Evolutionary conservation across 2,113 vertebrate species (phyloP).

Genomic region (Carassius carassius): DNA sequence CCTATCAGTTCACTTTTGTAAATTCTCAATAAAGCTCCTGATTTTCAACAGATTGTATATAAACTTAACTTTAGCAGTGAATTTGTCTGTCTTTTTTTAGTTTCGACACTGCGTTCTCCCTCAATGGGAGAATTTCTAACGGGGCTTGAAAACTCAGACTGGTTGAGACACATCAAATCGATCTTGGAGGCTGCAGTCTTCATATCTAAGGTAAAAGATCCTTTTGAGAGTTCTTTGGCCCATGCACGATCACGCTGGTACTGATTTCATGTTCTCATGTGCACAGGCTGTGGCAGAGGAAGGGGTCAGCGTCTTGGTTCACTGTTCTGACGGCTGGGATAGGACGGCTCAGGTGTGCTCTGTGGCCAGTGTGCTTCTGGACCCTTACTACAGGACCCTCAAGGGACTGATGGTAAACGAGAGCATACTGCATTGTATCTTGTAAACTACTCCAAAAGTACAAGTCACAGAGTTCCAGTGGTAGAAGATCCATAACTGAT

Average conservation of each 20-base stretch:
- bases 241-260: background rate
- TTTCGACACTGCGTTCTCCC: constrained; percentile 89
- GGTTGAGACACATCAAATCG: constrained; percentile 95
- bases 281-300: constrained; percentile 88
- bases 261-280: constrained; percentile 13
- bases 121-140: constrained; percentile 94
- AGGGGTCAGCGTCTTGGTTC: constrained; percentile 91
- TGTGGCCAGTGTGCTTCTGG: constrained; percentile 88
- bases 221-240: background rate
- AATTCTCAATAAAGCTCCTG: background rate
- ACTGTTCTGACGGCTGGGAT: constrained; percentile 98
- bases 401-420: constrained; percentile 88
- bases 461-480: constrained; percentile 23
- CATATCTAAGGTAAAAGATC: constrained; percentile 87
- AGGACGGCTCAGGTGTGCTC: constrained; percentile 95
- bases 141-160: constrained; percentile 92
- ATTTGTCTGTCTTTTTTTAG: constrained; percentile 75
- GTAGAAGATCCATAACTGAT: too few relatives aligned
- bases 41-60: background rate
- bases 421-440: background rate
- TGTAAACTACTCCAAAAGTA: background rate
- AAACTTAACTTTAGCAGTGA: constrained; percentile 54
- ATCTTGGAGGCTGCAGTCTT: constrained; percentile 91
- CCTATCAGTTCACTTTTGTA: constrained; percentile 18
- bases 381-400: constrained; percentile 91